Evolutionary conservation across 2,797 vertebrate species (phyloP), one percentile per base, ranked within the genome.

Genomic region (Danio aesculapii): DNA sequence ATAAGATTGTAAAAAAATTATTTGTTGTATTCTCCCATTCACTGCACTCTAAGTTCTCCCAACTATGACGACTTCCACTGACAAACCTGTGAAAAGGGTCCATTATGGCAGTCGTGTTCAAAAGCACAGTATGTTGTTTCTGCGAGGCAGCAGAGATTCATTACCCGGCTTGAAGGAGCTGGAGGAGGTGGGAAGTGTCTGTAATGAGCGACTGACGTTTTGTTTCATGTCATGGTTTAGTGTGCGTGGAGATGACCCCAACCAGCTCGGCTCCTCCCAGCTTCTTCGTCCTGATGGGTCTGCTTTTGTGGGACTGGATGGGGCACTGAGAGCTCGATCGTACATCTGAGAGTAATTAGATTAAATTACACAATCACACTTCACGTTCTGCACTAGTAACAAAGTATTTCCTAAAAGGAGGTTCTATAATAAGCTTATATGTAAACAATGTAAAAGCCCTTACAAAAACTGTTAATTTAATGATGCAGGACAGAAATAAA

Each of bases 241-340:
- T 1, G 98, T 88, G 17, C 96, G 94, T 0, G 97, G 97, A 0
- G 97, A 97, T 0, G 97, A 97, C 0, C 98, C 98, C 92, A 99
- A 93, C 97, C 97, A 99, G 81, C 93, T 95, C 0, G 98, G 98
- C 88, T 99, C 98, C 87, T 99, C 97, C 98, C 98, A 99, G 92
- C 98, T 99, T 83, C 96, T 96, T 88, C 96, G 95, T 71, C 96
- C 94, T 1, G 93, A 92, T 17, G 88, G 92, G 89, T 94, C 94
- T 91, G 97, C 90, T 88, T 96, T 97, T 17, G 97, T 98, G 71
- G 98, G 97, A 87, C 98, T 99, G 87, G 95, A 95, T 59, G 98
- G 98, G 81, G 97, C 97, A 1, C 98, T 99, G 84, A 99, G 94
- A 0, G 97, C 96, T 58, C 97, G 93, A 78, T 99, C 98, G 0